phyloP scores from a whole-genome alignment of 1,140 invertebrate species.

The Zaprionus vittiger region DNA sequence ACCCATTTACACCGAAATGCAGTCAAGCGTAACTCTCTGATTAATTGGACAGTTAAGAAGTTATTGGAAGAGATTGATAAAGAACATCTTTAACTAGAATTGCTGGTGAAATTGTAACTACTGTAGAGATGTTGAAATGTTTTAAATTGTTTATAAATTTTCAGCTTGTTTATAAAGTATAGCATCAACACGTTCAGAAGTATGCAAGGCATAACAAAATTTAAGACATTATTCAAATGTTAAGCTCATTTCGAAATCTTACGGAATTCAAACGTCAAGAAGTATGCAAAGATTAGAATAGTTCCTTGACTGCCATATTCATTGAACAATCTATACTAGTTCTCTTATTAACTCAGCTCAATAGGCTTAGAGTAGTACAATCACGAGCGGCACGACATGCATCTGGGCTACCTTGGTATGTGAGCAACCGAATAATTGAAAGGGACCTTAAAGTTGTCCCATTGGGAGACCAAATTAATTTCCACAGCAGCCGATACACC shows the following conservation, averaged over 20 bases:
- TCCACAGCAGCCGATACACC: no score
- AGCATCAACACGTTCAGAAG: background rate
- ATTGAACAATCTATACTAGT: no score
- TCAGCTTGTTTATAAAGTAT: no score
- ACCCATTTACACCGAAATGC: slow-evolving; percentile 25
- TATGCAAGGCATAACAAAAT: background rate
- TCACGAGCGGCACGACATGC: no score
- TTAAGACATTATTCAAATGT: background rate
- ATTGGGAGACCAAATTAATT: no score
- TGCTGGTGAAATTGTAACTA: background rate
- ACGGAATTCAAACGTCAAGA: background rate
- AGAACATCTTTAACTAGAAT: background rate
- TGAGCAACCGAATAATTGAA: no score
- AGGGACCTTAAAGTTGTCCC: no score
- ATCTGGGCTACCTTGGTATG: no score
- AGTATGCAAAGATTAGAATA: background rate
- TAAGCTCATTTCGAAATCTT: background rate
- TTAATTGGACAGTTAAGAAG: background rate
- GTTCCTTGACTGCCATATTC: no score
- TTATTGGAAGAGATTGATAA: background rate
- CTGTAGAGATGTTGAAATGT: background rate
- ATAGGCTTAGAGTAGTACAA: no score
- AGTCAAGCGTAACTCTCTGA: background rate
- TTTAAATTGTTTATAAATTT: no score
- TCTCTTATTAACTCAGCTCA: no score